phyloP scores from a whole-genome alignment of 2,797 vertebrate genomes.

The Oophaga sylvatica region DNA sequence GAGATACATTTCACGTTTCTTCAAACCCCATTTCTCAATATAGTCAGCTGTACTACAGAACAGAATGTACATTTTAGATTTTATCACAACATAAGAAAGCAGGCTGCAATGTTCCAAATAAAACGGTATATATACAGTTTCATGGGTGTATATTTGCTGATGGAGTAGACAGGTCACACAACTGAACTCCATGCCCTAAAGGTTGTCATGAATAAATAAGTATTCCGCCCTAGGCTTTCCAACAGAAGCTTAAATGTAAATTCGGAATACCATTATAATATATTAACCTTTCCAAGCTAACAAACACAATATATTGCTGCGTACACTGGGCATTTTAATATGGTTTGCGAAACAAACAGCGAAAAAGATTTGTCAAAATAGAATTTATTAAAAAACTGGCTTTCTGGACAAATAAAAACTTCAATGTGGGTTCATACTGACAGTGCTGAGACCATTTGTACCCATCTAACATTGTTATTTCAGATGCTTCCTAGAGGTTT shows the following conservation, averaged over 20 bases:
- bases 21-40: background rate
- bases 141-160: background rate
- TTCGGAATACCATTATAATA: background rate
- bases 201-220: constrained; percentile 1
- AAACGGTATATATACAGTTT: background rate
- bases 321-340: background rate
- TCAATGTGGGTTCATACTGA: background rate
- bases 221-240: background rate
- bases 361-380: background rate
- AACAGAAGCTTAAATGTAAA: constrained; percentile 7
- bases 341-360: background rate
- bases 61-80: background rate
- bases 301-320: background rate
- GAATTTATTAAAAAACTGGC: background rate
- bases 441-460: background rate
- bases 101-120: background rate
- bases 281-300: constrained; percentile 16
- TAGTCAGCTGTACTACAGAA: background rate
- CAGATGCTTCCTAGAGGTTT: background rate
- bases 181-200: background rate
- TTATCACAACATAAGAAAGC: background rate
- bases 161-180: background rate
- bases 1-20: background rate
- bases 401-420: background rate
- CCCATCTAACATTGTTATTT: background rate